These are phyloP conservation scores for Noctuana brunneofusca DNA, from an alignment of 2,888 invertebrate species.

Conservation along the genomic window DNA sequence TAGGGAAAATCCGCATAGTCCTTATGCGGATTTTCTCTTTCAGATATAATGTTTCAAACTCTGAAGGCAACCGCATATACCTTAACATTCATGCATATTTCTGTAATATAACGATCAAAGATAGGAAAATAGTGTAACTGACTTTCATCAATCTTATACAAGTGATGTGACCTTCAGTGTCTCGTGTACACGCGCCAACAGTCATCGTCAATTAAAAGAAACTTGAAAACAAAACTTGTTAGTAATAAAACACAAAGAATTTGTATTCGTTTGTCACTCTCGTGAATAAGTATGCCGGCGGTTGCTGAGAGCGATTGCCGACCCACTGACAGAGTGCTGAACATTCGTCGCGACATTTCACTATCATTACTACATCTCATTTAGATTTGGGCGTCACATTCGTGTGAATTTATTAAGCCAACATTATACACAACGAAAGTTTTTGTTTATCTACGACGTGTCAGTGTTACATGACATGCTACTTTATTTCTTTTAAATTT, in stretches of 20 bases:
- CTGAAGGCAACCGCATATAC: too few species aligned
- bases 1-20: too few species aligned
- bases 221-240: background rate
- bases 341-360: constrained; percentile 59
- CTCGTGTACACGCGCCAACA: background rate
- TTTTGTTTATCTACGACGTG: background rate
- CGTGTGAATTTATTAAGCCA: constrained; percentile 10
- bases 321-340: constrained; percentile 63
- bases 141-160: background rate
- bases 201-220: background rate
- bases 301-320: constrained; percentile 51
- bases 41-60: too few species aligned
- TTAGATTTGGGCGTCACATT: constrained; percentile 22
- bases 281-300: constrained; percentile 68
- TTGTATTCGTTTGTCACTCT: constrained; percentile 56
- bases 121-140: too few species aligned
- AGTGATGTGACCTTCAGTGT: background rate
- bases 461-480: background rate
- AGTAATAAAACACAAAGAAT: constrained; percentile 3
- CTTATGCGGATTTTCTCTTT: too few species aligned
- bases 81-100: too few species aligned
- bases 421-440: constrained; percentile 14
- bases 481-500: background rate
- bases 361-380: constrained; percentile 54
- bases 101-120: too few species aligned